phyloP scores from a whole-genome alignment of 2,113 vertebrate species.

The Boulengerochromis microlepis region DNA sequence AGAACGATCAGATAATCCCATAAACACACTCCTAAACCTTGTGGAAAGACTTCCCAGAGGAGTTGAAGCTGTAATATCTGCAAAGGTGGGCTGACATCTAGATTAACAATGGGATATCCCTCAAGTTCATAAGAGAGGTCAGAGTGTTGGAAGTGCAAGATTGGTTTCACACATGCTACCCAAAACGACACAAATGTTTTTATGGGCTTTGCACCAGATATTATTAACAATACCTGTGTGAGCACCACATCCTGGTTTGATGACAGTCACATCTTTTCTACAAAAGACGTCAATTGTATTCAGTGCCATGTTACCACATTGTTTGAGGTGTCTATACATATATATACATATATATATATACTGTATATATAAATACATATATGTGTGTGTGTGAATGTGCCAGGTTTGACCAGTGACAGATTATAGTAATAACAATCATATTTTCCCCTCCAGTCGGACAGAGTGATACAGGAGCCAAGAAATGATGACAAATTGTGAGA shows the following conservation, averaged over 20 bases:
- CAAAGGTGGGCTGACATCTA: not conserved
- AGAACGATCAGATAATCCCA: not conserved
- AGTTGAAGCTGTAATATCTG: not conserved
- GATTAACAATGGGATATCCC: not conserved
- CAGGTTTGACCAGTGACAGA: not conserved
- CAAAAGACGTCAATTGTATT: not conserved
- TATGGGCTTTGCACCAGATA: not conserved
- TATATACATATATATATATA: rapidly evolving
- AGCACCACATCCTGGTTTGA: not conserved
- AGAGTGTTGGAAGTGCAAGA: not conserved
- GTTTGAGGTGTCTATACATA: not conserved
- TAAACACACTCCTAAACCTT: not conserved
- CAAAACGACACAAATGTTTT: not conserved
- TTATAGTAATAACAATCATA: not conserved
- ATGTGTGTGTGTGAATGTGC: not conserved
- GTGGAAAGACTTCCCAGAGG: not conserved
- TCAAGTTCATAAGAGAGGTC: not conserved
- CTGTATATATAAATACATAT: not conserved
- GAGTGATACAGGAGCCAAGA: not conserved
- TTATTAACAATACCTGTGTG: not conserved
- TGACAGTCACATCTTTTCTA: not conserved
- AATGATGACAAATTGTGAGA: not conserved
- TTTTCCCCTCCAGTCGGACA: not conserved
- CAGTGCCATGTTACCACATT: not conserved
- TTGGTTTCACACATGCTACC: not conserved